Evolutionary conservation across 2,797 vertebrate genomes (phyloP).

Genomic region (Sphenodon punctatus): DNA sequence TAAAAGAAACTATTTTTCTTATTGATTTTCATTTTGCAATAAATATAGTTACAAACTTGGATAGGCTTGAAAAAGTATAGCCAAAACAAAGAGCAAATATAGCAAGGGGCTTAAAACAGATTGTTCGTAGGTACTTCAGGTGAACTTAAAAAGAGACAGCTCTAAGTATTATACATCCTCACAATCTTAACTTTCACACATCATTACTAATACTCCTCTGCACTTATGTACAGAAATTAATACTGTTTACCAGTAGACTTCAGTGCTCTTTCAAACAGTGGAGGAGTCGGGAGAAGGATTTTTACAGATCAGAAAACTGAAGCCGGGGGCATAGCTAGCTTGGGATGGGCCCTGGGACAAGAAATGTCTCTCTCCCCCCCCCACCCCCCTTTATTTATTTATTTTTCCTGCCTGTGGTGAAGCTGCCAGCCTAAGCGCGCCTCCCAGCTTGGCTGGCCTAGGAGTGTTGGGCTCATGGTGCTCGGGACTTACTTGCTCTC

Average conservation of each 20-base stretch:
- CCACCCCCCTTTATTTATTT: too few species aligned
- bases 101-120: neutral
- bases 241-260: neutral
- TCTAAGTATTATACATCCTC: constrained; percentile 12
- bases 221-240: neutral
- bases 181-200: neutral
- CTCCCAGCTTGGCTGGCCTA: too few species aligned
- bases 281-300: constrained; percentile 9
- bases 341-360: too few species aligned
- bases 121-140: neutral
- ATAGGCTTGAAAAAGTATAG: constrained; percentile 41
- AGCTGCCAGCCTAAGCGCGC: too few species aligned
- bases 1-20: neutral
- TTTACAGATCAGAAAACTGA: constrained; percentile 28
- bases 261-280: neutral
- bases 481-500: too few species aligned
- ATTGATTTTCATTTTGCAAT: constrained; percentile 57
- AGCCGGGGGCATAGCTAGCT: too few species aligned
- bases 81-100: constrained; percentile 30
- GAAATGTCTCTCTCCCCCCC: too few species aligned
- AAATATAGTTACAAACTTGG: constrained; percentile 49
- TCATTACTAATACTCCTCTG: fast-evolving
- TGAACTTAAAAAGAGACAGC: constrained; percentile 37
- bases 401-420: too few species aligned
- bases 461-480: too few species aligned